Evolutionary conservation across 2,888 invertebrate species (phyloP).

Genomic region (Notodonta ziczac): DNA sequence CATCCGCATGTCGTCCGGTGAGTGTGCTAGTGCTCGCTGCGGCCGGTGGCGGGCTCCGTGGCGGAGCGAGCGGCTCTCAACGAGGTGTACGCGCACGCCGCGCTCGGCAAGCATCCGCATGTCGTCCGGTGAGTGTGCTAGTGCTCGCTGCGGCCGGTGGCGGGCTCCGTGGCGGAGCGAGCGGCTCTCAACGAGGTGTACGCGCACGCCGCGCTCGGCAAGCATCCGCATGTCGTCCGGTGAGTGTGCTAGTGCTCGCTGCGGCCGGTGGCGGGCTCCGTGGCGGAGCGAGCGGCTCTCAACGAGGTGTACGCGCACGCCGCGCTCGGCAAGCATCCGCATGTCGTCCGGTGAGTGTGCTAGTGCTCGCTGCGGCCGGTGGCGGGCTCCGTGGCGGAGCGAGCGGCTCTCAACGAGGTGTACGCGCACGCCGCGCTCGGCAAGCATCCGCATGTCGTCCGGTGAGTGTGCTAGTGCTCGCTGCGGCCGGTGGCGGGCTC

Average conservation of each 20-base stretch:
- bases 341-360: conserved; percentile 87
- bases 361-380: conserved; percentile 90
- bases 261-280: conserved; percentile 94
- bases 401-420: conserved; percentile 95
- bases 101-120: conserved; percentile 95
- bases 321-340: conserved; percentile 94
- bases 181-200: conserved; percentile 96
- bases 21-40: conserved; percentile 80
- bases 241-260: conserved; percentile 78
- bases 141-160: conserved; percentile 91
- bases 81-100: conserved; percentile 97
- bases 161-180: conserved; percentile 92
- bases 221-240: conserved; percentile 95
- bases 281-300: conserved; percentile 91
- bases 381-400: conserved; percentile 92
- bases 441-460: conserved; percentile 95
- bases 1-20: conserved; percentile 94
- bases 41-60: conserved; percentile 94
- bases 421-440: conserved; percentile 97
- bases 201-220: conserved; percentile 96
- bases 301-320: conserved; percentile 98
- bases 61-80: conserved; percentile 93
- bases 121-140: conserved; percentile 86
- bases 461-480: conserved; percentile 68
- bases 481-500: conserved; percentile 95